phyloP scores from a whole-genome alignment of 2,113 vertebrate genomes.

The Gadus macrocephalus region DNA sequence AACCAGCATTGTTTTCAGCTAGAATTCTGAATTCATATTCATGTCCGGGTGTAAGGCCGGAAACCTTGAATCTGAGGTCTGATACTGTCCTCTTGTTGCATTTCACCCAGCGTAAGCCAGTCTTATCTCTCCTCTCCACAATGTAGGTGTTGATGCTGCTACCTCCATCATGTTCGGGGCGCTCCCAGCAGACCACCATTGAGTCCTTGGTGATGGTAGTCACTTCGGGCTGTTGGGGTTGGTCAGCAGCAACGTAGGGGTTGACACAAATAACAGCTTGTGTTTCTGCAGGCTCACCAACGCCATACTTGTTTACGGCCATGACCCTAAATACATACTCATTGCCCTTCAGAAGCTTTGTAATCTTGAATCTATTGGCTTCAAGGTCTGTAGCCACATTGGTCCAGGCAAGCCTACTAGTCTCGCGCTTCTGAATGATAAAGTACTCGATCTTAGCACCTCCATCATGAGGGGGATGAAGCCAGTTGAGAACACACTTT shows the following conservation, averaged over 20 bases:
- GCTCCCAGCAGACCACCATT: constrained; percentile 97
- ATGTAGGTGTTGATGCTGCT: constrained; percentile 92
- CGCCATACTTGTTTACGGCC: constrained; percentile 97
- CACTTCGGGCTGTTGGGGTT: constrained; percentile 90
- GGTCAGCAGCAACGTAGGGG: constrained; percentile 87
- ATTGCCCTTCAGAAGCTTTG: constrained; percentile 93
- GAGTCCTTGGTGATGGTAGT: constrained; percentile 92
- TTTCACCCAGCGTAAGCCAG: constrained; percentile 96
- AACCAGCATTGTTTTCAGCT: constrained; percentile 93
- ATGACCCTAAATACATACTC: constrained; percentile 98
- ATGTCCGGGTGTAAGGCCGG: constrained; percentile 89
- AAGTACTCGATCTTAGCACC: constrained; percentile 95
- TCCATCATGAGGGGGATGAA: constrained; percentile 91
- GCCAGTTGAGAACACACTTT: constrained; percentile 93
- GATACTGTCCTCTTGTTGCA: constrained; percentile 92
- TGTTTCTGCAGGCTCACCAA: constrained; percentile 91
- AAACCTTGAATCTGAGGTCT: constrained; percentile 90
- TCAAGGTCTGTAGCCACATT: constrained; percentile 90
- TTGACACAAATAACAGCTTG: constrained; percentile 84
- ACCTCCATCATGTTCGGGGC: constrained; percentile 92
- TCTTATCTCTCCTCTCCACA: constrained; percentile 89
- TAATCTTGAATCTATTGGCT: constrained; percentile 90
- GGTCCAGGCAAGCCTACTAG: constrained; percentile 96
- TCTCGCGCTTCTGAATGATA: constrained; percentile 93
- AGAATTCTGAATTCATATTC: constrained; percentile 94